Percentiles rank a stretch among this genome's conserved stretches.
phyloP scores from a whole-genome alignment of 2,113 vertebrate genomes.

The Stictonetta naevosa region DNA sequence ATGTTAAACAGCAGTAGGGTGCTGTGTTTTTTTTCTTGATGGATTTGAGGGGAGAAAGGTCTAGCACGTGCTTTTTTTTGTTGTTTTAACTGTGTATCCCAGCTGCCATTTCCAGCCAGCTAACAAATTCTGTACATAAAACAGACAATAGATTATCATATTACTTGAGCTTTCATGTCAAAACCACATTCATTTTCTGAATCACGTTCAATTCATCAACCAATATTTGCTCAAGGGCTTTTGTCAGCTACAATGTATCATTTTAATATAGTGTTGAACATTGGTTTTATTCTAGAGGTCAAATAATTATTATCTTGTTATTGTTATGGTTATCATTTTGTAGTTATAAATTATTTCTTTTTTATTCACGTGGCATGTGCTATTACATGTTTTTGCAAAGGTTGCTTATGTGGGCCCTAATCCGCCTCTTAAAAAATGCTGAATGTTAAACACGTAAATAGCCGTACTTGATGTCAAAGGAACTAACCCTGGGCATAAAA shows the following conservation, averaged over 20 bases:
- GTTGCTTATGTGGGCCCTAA: background rate
- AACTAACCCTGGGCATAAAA: slow-evolving; percentile 26
- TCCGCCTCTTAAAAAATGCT: slow-evolving; percentile 24
- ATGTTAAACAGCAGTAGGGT: slow-evolving; percentile 48
- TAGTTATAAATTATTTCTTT: background rate
- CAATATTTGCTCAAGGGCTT: slow-evolving; percentile 58
- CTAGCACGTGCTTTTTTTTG: slow-evolving; percentile 8
- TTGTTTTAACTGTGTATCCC: slow-evolving; percentile 28
- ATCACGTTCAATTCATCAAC: slow-evolving; percentile 62
- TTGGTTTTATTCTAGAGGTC: slow-evolving; percentile 39
- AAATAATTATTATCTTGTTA: slow-evolving; percentile 56
- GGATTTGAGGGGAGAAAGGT: background rate
- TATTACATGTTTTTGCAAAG: background rate
- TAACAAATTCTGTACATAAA: slow-evolving; percentile 65
- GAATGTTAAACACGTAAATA: slow-evolving; percentile 38
- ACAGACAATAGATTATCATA: slow-evolving; percentile 53
- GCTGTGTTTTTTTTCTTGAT: background rate
- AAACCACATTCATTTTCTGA: slow-evolving; percentile 68
- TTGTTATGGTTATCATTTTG: slow-evolving; percentile 35
- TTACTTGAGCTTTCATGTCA: slow-evolving; percentile 61
- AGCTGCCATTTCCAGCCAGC: slow-evolving; percentile 49
- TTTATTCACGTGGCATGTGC: background rate
- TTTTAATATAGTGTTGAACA: slow-evolving; percentile 51
- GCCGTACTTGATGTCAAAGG: slow-evolving; percentile 24
- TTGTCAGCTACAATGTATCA: slow-evolving; percentile 49